Evolutionary conservation across 2,113 vertebrate species (phyloP), one percentile per base, ranked within the genome.

Genomic region (Oncorhynchus tshawytscha): DNA sequence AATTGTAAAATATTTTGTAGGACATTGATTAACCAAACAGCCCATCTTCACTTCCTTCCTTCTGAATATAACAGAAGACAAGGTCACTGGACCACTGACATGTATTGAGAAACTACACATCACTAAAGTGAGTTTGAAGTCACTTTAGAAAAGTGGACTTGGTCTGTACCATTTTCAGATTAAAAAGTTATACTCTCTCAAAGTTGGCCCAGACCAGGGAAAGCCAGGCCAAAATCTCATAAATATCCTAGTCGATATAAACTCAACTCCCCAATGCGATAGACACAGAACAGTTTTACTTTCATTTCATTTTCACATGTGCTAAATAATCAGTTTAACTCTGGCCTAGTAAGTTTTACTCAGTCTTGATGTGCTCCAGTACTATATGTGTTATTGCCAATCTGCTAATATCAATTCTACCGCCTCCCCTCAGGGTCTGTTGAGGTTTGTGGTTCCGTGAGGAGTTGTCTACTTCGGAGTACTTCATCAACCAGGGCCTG

Each of bases 401-500:
- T 25, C 3, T 8, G 8, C 72, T 49, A n/a, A 0, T 31, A 2
- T 25, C 0, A 45, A 12, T 45, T 45, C 39, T 45, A 11, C n/a
- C 45, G 67, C 62, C 81, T 72, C 86, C 67, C 62, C 80, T 72
- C 85, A 97, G 96, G 88, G 91, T 62, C 81, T 97, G 60, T 57
- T 94, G 78, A 87, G 48, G 69, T 94, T 95, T 70, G 91, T 95
- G 69, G 0, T 94, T 48, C 95, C 94, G 0, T 89, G 97, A 81
- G 91, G 89, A 1, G 4, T 95, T 24, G 95, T 97, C 31, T 97
- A 97, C 90, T 96, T 96, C n/a, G 0, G 95, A 97, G 83, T 97
- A 97, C 81, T 97, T 97, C 87, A 97, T 97, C 88, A 97, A 97
- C 88, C 96, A 97, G 86, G 96, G 96, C 4, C 84, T 97, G 89